These are phyloP conservation scores for Leptopterna dolabrata DNA, from an alignment of 2,888 invertebrate species.

Conservation along the genomic window DNA sequence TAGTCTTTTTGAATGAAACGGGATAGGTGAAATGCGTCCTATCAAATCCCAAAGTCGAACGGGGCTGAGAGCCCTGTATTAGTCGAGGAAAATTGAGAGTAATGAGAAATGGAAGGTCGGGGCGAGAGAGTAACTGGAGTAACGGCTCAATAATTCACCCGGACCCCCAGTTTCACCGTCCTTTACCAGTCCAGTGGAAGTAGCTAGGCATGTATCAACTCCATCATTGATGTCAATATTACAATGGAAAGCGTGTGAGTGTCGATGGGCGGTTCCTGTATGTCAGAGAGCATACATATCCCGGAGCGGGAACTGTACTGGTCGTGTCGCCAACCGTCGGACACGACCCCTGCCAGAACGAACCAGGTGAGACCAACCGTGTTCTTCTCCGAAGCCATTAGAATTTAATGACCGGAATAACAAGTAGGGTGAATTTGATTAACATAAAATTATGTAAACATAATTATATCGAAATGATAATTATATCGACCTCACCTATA, in stretches of 20 bases:
- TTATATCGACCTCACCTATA: too few relatives aligned
- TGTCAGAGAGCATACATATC: background rate
- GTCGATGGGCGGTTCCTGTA: background rate
- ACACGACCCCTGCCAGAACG: too few relatives aligned
- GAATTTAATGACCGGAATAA: too few relatives aligned
- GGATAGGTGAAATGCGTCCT: background rate
- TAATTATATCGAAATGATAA: background rate
- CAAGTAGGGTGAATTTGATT: too few relatives aligned
- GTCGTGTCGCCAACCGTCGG: too few relatives aligned
- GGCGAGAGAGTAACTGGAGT: background rate
- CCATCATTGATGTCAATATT: slow-evolving; percentile 20
- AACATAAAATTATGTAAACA: background rate
- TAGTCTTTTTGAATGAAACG: background rate
- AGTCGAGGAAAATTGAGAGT: slow-evolving; percentile 5
- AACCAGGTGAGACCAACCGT: too few relatives aligned
- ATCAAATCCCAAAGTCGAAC: background rate
- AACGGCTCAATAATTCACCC: slow-evolving; percentile 17
- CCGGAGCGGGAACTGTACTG: background rate
- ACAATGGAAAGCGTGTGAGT: background rate
- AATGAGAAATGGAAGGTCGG: background rate
- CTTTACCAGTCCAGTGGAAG: background rate
- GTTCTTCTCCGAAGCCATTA: too few relatives aligned
- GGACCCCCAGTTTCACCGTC: background rate
- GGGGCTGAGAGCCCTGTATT: background rate
- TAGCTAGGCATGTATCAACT: slow-evolving; percentile 5